Evolutionary conservation across 1,140 invertebrate species (phyloP).

Genomic region (Heliconius hermathena): DNA sequence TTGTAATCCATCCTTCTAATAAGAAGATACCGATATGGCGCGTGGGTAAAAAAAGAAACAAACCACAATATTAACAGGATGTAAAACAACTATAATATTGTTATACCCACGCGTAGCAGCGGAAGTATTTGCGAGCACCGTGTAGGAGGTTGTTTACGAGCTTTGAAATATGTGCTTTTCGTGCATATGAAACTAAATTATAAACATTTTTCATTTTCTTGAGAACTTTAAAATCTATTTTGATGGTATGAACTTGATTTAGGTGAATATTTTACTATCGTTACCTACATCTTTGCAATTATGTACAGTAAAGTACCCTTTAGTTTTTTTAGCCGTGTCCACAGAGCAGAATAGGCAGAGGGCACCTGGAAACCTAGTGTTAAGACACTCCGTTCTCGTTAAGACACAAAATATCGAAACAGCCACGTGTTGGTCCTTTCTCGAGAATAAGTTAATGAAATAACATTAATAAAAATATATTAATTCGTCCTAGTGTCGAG

Average conservation of each 20-base stretch:
- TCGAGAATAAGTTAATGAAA: too few species aligned
- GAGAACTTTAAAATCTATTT: background rate
- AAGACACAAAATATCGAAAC: too few species aligned
- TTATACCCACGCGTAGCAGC: constrained; percentile 8
- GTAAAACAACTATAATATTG: constrained; percentile 8
- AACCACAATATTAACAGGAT: constrained; percentile 6
- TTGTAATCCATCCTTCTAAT: background rate
- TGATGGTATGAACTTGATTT: background rate
- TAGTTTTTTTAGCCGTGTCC: too few species aligned
- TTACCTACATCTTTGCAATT: background rate
- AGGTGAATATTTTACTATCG: background rate
- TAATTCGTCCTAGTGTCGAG: too few species aligned
- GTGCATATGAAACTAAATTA: constrained; percentile 1
- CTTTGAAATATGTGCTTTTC: constrained; percentile 10
- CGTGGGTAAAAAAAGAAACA: constrained; percentile 4
- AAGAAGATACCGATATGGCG: background rate
- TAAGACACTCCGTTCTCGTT: too few species aligned
- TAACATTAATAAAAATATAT: too few species aligned
- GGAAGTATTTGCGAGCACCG: constrained; percentile 10
- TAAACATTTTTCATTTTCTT: background rate
- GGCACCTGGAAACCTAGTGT: too few species aligned
- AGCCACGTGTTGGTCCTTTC: too few species aligned
- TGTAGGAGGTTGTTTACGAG: constrained; percentile 12
- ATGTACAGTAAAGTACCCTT: background rate
- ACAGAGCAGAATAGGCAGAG: too few species aligned